Conservation (phyloP, 2,113 vertebrate genomes). For the Hypanus sabinus region DNA sequence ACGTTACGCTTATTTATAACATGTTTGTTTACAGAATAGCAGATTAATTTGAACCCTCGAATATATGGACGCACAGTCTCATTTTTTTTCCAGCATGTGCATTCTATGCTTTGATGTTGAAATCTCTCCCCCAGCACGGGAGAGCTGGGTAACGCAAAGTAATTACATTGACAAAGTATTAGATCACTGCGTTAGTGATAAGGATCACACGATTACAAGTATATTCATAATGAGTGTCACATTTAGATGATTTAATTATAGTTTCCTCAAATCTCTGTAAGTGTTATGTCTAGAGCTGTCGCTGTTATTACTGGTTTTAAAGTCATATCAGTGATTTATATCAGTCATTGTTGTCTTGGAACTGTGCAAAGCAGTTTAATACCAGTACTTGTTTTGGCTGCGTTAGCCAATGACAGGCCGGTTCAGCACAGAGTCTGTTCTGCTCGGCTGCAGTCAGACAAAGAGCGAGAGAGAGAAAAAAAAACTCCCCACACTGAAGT, state of each 20-base stretch:
- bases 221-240: constrained; percentile 15
- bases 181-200: constrained; percentile 23
- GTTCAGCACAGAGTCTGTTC: not conserved
- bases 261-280: constrained; percentile 14
- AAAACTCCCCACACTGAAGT: not conserved
- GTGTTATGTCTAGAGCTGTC: constrained; percentile 8
- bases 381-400: not conserved
- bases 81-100: not conserved
- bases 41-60: not conserved
- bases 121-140: not conserved
- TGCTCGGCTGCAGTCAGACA: not conserved
- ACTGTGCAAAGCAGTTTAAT: not conserved
- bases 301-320: not conserved
- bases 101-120: not conserved
- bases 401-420: not conserved
- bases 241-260: not conserved
- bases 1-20: not conserved
- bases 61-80: not conserved
- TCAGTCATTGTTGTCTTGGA: not conserved
- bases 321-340: not conserved
- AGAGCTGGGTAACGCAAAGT: not conserved
- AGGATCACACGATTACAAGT: not conserved
- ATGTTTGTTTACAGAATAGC: not conserved
- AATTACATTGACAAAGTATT: not conserved
- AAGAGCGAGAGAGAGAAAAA: not conserved